Evolutionary conservation across 2,797 vertebrate species (phyloP).

Genomic region (Falco columbarius): DNA sequence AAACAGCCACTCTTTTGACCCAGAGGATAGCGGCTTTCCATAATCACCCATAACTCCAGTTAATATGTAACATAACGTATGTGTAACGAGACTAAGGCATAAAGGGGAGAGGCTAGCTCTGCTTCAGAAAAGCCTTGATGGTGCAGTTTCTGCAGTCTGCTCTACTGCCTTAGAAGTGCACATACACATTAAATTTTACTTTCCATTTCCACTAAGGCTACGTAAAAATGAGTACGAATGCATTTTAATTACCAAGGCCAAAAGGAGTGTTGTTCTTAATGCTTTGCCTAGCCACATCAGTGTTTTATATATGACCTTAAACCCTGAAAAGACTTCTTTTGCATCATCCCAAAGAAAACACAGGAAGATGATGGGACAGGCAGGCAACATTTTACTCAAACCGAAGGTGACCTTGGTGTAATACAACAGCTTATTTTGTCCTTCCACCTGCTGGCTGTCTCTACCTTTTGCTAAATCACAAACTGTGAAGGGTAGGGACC

Average conservation of each 20-base stretch:
- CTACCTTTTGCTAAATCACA: background rate
- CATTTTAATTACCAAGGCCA: background rate
- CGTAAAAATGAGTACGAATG: background rate
- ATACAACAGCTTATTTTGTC: background rate
- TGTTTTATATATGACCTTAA: background rate
- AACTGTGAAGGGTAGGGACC: background rate
- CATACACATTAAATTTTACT: background rate
- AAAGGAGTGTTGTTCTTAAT: background rate
- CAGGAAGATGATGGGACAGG: background rate
- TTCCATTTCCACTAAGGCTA: background rate
- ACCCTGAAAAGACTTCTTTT: background rate
- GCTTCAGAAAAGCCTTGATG: background rate
- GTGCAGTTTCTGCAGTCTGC: background rate
- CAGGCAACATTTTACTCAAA: background rate
- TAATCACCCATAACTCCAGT: background rate
- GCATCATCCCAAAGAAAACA: background rate
- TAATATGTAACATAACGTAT: slow-evolving; percentile 19
- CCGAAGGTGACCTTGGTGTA: background rate
- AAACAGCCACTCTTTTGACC: background rate
- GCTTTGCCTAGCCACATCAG: background rate
- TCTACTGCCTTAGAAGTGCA: background rate
- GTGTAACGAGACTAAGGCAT: background rate
- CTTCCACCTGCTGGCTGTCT: background rate
- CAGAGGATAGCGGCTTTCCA: background rate
- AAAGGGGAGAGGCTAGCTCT: slow-evolving; percentile 2